Percentiles rank a stretch among this genome's conserved stretches.
Evolutionary conservation across 2,797 vertebrate species (phyloP).

Genomic region (Syndactyla subalaris): DNA sequence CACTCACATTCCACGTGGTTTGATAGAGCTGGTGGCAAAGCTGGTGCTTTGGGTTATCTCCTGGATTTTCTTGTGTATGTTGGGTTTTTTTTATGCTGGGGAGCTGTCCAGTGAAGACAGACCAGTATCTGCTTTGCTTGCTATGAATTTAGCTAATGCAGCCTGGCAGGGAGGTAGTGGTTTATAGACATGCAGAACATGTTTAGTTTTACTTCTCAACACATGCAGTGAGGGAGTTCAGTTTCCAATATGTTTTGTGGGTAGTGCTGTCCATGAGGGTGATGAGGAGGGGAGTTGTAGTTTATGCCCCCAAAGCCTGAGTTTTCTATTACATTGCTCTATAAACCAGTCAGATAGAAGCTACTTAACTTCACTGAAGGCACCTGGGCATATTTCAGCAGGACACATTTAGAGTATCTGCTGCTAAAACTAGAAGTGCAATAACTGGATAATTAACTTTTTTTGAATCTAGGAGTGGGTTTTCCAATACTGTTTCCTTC

Average conservation of each 20-base stretch:
- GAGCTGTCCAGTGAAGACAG: not conserved
- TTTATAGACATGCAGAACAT: rapidly evolving
- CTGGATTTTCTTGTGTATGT: not conserved
- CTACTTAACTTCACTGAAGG: not conserved
- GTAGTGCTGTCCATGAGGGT: not conserved
- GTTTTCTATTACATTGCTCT: not conserved
- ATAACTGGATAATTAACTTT: not conserved
- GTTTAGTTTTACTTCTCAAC: not conserved
- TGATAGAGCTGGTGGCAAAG: not conserved
- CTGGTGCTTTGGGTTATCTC: not conserved
- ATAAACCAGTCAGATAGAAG: not conserved
- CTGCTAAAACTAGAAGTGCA: not conserved
- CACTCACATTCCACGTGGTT: rapidly evolving
- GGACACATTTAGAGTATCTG: not conserved
- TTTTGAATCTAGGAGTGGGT: not conserved
- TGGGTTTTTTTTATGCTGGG: rapidly evolving
- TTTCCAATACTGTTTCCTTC: not conserved
- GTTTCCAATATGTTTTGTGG: not conserved
- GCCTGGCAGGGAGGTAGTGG: not conserved
- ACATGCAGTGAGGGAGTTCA: not conserved
- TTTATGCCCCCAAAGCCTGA: not conserved
- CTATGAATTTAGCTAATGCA: not conserved
- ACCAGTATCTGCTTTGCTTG: not conserved
- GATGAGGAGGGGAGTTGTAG: not conserved
- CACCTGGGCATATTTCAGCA: not conserved